Evolutionary conservation across 2,113 vertebrate genomes (phyloP).

Genomic region (Danionella cerebrum): DNA sequence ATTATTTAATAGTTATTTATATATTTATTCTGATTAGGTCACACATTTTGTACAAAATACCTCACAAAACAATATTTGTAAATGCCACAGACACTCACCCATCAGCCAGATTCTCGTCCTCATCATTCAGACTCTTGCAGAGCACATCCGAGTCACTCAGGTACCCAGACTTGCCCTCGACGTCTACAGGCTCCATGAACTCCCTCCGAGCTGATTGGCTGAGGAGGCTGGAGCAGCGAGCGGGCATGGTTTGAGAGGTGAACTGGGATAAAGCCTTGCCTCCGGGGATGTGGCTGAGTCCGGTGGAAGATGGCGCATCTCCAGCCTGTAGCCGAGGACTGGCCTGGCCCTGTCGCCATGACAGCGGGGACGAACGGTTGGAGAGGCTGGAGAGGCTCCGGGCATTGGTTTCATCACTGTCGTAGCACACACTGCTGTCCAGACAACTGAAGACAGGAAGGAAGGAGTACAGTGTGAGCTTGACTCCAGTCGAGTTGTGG

Average conservation of each 20-base stretch:
- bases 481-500: too few relatives aligned
- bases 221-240: conserved; percentile 84
- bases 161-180: conserved; percentile 89
- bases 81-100: conserved; percentile 65
- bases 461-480: too few relatives aligned
- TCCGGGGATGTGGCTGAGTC: conserved; percentile 66
- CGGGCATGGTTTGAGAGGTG: conserved; percentile 90
- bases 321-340: conserved; percentile 92
- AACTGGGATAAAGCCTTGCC: conserved; percentile 72
- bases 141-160: conserved; percentile 90
- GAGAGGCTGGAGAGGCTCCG: conserved; percentile 91
- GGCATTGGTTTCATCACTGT: conserved; percentile 89
- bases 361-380: conserved; percentile 92
- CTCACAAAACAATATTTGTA: too few relatives aligned
- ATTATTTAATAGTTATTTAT: too few relatives aligned
- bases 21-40: too few relatives aligned
- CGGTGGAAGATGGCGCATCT: conserved; percentile 78
- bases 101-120: conserved; percentile 85
- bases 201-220: conserved; percentile 86
- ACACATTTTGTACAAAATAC: too few relatives aligned
- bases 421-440: conserved; percentile 84
- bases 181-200: conserved; percentile 73
- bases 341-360: conserved; percentile 94
- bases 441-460: conserved; percentile 78
- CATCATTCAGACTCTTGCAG: conserved; percentile 78